Percentiles rank a stretch among this genome's conserved stretches.
phyloP scores from a whole-genome alignment of 2,888 invertebrate species.

The Patella caerulea region DNA sequence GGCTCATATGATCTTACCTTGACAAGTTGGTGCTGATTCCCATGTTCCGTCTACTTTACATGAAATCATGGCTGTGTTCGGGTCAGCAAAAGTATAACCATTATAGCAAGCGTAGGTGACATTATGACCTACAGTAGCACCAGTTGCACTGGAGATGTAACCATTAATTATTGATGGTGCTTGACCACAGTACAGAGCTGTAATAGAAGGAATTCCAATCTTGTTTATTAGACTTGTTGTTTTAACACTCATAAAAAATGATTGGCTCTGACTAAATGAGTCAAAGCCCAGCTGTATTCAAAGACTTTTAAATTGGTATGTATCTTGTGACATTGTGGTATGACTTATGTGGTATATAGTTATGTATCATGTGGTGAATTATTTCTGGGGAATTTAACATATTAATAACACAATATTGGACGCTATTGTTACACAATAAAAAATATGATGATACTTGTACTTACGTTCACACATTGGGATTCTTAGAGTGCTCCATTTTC shows the following conservation, averaged over 20 bases:
- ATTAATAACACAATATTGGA: neutral
- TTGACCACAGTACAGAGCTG: conserved; percentile 57
- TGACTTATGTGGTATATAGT: too few relatives aligned
- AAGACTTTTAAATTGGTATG: too few relatives aligned
- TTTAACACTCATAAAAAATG: too few relatives aligned
- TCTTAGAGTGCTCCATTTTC: conserved; percentile 45
- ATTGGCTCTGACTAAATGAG: too few relatives aligned
- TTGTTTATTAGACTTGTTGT: too few relatives aligned
- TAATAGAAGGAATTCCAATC: neutral
- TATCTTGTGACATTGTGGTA: too few relatives aligned
- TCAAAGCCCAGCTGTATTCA: too few relatives aligned
- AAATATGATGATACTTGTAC: conserved; percentile 30
- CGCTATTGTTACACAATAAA: neutral
- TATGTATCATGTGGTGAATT: neutral
- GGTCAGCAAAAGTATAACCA: conserved; percentile 48
- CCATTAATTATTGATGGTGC: conserved; percentile 50
- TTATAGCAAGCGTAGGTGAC: conserved; percentile 53
- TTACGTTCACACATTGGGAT: conserved; percentile 47
- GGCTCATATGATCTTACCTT: conserved; percentile 23
- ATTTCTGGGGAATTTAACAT: neutral
- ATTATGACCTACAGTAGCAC: conserved; percentile 41
- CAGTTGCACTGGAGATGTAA: conserved; percentile 46
- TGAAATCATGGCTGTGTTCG: conserved; percentile 29
- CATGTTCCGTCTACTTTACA: conserved; percentile 48
- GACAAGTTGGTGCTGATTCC: conserved; percentile 41